Evolutionary conservation across 2,113 vertebrate species (phyloP), one percentile per base, ranked within the genome.

Genomic region (Progne subis): DNA sequence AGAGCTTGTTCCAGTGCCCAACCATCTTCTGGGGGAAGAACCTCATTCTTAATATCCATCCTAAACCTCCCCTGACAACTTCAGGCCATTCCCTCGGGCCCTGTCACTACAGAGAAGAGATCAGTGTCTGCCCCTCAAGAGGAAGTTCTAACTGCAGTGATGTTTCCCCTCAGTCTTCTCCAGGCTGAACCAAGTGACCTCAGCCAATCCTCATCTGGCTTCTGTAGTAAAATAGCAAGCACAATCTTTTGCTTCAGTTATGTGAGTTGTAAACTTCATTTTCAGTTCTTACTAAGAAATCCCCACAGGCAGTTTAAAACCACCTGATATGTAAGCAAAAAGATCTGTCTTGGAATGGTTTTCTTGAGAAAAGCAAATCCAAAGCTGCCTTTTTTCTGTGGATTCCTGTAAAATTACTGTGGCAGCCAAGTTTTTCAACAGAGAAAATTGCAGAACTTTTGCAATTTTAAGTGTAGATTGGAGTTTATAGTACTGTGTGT

Each of bases 91-190:
- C 23, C 18, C n/a, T 41, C 0, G 0, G 10, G 23, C 57, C 14
- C 34, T 57, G 17, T 17, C 28, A 6, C n/a, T 56, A 14, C 1
- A n/a, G 43, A 18, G 23, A 5, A 26, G 63, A 47, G 43, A 32
- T 68, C 26, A 32, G 21, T 47, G n/a, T 1, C 53, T 68, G 29
- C 18, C 14, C 18, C 49, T 44, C 24, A 11, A 0, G 1, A 34
- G 31, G 49, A 65, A 65, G 11, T 4, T 79, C 18, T 44, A 14
- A 14, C 39, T 64, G 39, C 31, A 44, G 0, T 49, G 43, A 41
- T 18, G 14, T 82, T 14, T 69, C 23, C 18, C 8, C 14, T 59
- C 43, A 39, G 14, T 14, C 17, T 57, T 11, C 46, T 56, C 5
- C 10, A 32, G 43, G 28, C 28, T 69, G 79, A 49, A n/a, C 18